Percentiles rank a stretch among this genome's conserved stretches.
Conservation (phyloP, 2,888 invertebrate genomes). For the Limnephilus rhombicus region DNA sequence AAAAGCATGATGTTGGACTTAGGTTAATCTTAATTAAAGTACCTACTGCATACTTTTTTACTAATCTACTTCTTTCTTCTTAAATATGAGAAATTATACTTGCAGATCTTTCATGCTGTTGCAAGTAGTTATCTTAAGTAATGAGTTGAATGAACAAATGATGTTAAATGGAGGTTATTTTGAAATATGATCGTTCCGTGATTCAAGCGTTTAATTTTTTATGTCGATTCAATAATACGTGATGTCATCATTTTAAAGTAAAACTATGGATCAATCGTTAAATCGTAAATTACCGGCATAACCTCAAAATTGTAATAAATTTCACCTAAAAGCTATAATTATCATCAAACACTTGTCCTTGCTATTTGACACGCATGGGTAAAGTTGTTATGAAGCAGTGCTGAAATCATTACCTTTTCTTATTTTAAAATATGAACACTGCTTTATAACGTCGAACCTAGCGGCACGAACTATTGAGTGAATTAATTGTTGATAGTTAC, state of each 20-base stretch:
- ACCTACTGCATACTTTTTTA: too few species aligned
- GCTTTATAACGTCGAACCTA: too few species aligned
- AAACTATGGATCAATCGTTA: background rate
- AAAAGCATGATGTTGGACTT: too few species aligned
- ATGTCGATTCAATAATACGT: background rate
- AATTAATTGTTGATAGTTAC: too few species aligned
- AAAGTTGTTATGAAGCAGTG: too few species aligned
- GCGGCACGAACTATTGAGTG: too few species aligned
- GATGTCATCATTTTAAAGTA: background rate
- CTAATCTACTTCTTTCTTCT: background rate
- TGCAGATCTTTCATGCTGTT: background rate
- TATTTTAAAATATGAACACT: too few species aligned
- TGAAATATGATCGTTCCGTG: background rate
- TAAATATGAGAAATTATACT: background rate
- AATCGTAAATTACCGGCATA: background rate
- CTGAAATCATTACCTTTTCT: too few species aligned
- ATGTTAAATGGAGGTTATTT: background rate
- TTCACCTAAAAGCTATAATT: conserved; percentile 18
- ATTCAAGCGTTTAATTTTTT: background rate
- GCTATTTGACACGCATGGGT: conserved; percentile 26
- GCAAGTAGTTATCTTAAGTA: too few species aligned
- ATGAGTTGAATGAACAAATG: background rate
- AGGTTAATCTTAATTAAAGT: too few species aligned
- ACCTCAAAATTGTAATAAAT: conserved; percentile 22
- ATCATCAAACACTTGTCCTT: conserved; percentile 15